A percentile compares a stretch with the other conserved stretches of the same genome.
Conservation (phyloP, 2,113 vertebrate genomes). For the Scomber colias region DNA sequence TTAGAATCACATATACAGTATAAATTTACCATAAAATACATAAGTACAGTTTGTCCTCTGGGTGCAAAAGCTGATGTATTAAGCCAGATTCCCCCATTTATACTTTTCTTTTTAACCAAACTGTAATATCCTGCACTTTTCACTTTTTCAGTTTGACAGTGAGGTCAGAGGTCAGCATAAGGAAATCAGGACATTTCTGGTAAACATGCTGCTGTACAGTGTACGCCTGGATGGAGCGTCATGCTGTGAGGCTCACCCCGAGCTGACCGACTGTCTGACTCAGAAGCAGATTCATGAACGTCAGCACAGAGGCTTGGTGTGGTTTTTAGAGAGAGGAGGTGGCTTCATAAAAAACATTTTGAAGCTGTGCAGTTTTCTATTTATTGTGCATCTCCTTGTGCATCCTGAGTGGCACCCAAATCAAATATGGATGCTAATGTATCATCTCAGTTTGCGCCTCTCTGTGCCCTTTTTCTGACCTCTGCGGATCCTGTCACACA, state of each 20-base stretch:
- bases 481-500: neutral
- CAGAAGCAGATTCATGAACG: conserved; percentile 5
- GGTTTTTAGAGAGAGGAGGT: conserved; percentile 10
- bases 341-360: conserved; percentile 10
- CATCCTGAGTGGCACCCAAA: conserved; percentile 32
- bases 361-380: conserved; percentile 26
- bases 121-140: neutral
- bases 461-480: conserved; percentile 4
- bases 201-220: neutral
- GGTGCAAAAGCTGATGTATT: no score
- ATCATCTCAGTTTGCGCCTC: conserved; percentile 54
- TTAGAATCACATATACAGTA: no score
- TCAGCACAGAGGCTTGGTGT: neutral
- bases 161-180: conserved; percentile 28
- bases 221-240: neutral
- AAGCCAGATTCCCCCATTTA: no score
- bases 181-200: neutral
- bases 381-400: conserved; percentile 31
- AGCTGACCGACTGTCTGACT: conserved; percentile 29
- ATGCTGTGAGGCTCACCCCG: neutral
- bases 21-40: no score
- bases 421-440: conserved; percentile 40
- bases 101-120: neutral
- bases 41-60: no score
- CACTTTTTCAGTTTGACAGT: neutral